Evolutionary conservation across 2,888 invertebrate genomes (phyloP), one percentile per base, ranked within the genome.

Genomic region (Dexiosoma caninum): DNA sequence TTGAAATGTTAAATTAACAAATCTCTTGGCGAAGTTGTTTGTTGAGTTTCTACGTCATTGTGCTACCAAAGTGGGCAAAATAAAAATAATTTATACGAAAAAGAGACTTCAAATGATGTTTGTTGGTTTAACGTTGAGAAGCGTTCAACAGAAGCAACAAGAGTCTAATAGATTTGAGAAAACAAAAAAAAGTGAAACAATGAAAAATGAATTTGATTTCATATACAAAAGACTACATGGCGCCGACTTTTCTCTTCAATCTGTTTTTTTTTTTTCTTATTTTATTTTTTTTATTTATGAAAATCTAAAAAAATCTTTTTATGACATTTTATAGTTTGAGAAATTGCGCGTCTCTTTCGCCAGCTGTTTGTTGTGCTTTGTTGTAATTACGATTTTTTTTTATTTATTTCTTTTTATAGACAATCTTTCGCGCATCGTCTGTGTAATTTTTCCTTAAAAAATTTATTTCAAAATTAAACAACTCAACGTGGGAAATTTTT

Each of bases 401-500:
- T 66, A 37, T 46, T 37, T 27, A 6, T 51, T 60, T 23, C n/a
- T 19, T 51, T 53, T n/a, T 19, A 37, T 35, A 35, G 40, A 67
- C 10, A 19, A 14, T 59, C 21, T 37, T n/a, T 30, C 3, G 51
- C 27, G 32, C 35, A 30, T 75, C 27, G 32, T 42, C 42, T 75
- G 49, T 66, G 21, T 59, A 7, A 35, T 42, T 51, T 49, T 59
- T 67, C 51, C 51, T 44, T 19, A 74, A 71, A 71, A 14, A 51
- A 12, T 44, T 7, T 21, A 21, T 21, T 37, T 60, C 10, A 30
- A 16, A 60, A 44, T 16, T 5, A 55, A 19, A 21, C 57, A 27
- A 55, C 27, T 37, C 6, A 77, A 62, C 77, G 77, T 77, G 77
- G 69, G 77, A 77, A 77, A 12, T 46, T 46, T 49, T n/a, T 70